phyloP scores from a whole-genome alignment of 2,888 invertebrate genomes.

The Pyrrhia umbra region DNA sequence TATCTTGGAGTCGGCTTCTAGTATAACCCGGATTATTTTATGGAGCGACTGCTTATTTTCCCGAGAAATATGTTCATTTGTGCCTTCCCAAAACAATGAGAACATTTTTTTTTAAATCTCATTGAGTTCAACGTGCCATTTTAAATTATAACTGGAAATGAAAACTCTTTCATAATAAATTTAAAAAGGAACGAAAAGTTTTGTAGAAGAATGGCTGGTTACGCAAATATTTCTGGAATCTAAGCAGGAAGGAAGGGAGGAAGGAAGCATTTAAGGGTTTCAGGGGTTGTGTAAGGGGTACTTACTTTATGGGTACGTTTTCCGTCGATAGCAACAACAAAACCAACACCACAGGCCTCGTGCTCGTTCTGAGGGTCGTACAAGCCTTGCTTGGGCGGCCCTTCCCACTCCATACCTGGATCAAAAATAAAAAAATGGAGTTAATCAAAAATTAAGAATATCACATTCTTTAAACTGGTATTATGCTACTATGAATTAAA shows the following conservation, averaged over 20 bases:
- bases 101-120: too few relatives aligned
- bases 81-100: too few relatives aligned
- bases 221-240: neutral
- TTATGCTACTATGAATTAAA: too few relatives aligned
- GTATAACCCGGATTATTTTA: too few relatives aligned
- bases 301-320: constrained; percentile 96
- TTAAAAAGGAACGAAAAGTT: constrained; percentile 1
- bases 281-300: constrained; percentile 12
- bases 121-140: constrained; percentile 5
- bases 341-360: constrained; percentile 99
- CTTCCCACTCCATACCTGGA: constrained; percentile 94
- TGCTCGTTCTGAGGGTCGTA: constrained; percentile 99
- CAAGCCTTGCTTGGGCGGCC: constrained; percentile 96
- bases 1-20: too few relatives aligned
- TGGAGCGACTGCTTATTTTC: too few relatives aligned
- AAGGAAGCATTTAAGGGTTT: neutral
- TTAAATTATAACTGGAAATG: neutral
- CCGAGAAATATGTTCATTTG: too few relatives aligned
- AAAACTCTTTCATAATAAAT: neutral
- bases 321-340: constrained; percentile 99
- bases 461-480: too few relatives aligned
- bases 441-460: neutral
- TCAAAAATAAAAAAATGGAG: constrained; percentile 11
- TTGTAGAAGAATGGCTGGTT: neutral
- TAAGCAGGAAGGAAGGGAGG: too few relatives aligned